phyloP scores from a whole-genome alignment of 1,140 invertebrate genomes.

The Portunus trituberculatus region DNA sequence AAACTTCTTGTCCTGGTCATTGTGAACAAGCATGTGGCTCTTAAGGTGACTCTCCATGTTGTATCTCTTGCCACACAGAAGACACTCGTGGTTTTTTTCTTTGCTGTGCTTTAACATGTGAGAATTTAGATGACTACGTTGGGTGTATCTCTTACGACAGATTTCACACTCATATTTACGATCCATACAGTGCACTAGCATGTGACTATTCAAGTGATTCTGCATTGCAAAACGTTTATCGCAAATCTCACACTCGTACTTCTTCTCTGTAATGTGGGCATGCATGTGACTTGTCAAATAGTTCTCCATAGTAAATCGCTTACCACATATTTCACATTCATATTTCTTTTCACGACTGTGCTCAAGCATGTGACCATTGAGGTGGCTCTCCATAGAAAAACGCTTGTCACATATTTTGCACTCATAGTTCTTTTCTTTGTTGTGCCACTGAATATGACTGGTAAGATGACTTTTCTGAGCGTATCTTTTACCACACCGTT shows the following conservation, averaged over 20 bases:
- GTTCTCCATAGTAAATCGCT: constrained; percentile 68
- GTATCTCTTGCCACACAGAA: constrained; percentile 66
- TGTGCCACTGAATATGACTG: constrained; percentile 66
- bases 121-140: constrained; percentile 71
- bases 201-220: constrained; percentile 77
- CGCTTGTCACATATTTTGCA: constrained; percentile 70
- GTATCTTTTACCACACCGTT: constrained; percentile 60
- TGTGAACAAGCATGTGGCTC: constrained; percentile 92
- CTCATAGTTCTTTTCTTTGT: constrained; percentile 63
- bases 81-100: constrained; percentile 74
- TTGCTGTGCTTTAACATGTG: constrained; percentile 78
- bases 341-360: constrained; percentile 67
- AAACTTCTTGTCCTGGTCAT: constrained; percentile 84
- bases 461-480: constrained; percentile 68
- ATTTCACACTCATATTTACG: constrained; percentile 77
- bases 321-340: constrained; percentile 66
- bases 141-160: constrained; percentile 73
- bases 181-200: constrained; percentile 77
- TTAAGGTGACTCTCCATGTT: constrained; percentile 84
- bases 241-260: constrained; percentile 70
- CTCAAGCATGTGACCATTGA: constrained; percentile 69
- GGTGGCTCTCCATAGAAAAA: constrained; percentile 69
- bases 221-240: constrained; percentile 76
- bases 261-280: constrained; percentile 65
- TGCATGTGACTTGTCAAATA: constrained; percentile 66